These are phyloP conservation scores for Trochalopteron elliotii DNA, from an alignment of 2,113 vertebrate species.

Conservation along the genomic window DNA sequence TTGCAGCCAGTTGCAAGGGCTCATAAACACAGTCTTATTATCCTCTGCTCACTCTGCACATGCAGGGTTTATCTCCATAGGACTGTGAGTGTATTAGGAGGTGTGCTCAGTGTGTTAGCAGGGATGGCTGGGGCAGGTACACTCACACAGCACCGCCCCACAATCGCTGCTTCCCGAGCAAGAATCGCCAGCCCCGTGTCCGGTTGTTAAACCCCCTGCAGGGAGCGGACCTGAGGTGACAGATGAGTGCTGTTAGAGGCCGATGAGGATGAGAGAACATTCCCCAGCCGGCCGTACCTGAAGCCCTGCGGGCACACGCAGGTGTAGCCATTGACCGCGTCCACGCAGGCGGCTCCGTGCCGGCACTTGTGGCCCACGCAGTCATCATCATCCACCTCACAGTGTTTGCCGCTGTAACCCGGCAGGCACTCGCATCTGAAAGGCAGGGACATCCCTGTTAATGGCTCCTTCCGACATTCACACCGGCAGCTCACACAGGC, in stretches of 20 bases:
- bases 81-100: background rate
- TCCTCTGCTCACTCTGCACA: background rate
- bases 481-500: background rate
- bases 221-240: background rate
- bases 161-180: background rate
- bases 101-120: background rate
- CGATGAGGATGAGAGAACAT: background rate
- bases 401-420: constrained; percentile 90
- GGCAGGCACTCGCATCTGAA: constrained; percentile 92
- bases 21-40: background rate
- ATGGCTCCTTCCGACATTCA: background rate
- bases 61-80: background rate
- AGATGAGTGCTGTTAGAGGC: background rate
- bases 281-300: constrained; percentile 78
- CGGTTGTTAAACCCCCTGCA: background rate
- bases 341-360: constrained; percentile 90
- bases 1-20: background rate
- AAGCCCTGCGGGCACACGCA: constrained; percentile 94
- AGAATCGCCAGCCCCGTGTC: background rate
- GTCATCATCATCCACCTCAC: constrained; percentile 89
- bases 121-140: background rate
- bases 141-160: background rate
- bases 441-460: background rate
- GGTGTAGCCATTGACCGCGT: constrained; percentile 90
- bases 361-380: constrained; percentile 90